Percentiles rank a stretch among this genome's conserved stretches.
Evolutionary conservation across 2,888 invertebrate species (phyloP).

Genomic region (Saturnia japonica): DNA sequence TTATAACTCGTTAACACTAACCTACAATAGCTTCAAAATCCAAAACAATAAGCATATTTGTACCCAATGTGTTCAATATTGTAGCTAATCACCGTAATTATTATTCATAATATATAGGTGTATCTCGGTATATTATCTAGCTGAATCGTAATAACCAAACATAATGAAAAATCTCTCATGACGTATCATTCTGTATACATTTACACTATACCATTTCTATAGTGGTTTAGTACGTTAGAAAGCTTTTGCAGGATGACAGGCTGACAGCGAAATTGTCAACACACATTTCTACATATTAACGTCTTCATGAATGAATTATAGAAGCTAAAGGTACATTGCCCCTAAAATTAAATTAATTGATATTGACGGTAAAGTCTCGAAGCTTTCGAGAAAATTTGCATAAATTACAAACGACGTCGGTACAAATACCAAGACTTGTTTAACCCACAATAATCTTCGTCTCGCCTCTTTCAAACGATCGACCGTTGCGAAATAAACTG

Average conservation of each 20-base stretch:
- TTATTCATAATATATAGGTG: no score
- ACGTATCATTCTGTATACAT: no score
- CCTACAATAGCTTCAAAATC: no score
- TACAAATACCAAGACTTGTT: conserved; percentile 12
- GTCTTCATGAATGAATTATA: neutral
- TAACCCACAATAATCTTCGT: conserved; percentile 3
- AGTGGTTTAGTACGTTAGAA: neutral
- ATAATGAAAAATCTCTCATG: no score
- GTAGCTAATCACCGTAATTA: no score
- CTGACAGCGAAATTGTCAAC: neutral
- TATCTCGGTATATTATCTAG: no score
- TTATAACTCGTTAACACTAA: no score
- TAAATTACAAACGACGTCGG: neutral
- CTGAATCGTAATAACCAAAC: no score
- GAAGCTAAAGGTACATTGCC: neutral
- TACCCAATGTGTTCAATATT: no score
- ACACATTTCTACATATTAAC: neutral
- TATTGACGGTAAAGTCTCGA: conserved; percentile 11
- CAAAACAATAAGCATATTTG: no score
- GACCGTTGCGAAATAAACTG: neutral
- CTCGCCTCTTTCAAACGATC: conserved; percentile 7
- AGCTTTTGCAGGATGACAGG: neutral
- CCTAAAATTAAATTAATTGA: neutral
- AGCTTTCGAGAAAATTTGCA: conserved; percentile 3
- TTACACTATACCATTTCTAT: neutral